Evolutionary conservation across 2,797 vertebrate species (phyloP).

Genomic region (Crenichthys baileyi): DNA sequence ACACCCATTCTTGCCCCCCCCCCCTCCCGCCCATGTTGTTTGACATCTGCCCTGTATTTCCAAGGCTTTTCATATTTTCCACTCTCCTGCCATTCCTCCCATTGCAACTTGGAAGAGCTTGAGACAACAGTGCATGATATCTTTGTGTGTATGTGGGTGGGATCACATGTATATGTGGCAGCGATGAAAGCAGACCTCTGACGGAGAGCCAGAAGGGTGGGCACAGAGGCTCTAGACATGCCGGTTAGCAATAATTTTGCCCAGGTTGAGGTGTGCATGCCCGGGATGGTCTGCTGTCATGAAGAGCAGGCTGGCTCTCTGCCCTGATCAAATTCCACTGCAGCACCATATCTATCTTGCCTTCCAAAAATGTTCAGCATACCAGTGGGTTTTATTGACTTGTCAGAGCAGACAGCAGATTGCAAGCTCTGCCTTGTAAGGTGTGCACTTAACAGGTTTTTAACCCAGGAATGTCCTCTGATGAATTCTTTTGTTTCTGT

Average conservation of each 20-base stretch:
- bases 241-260: constrained; percentile 71
- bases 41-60: constrained; percentile 73
- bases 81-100: constrained; percentile 57
- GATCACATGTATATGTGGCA: constrained; percentile 59
- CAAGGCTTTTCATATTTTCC: constrained; percentile 72
- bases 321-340: constrained; percentile 81
- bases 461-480: constrained; percentile 54
- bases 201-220: constrained; percentile 47
- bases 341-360: constrained; percentile 76
- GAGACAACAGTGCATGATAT: constrained; percentile 27
- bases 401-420: constrained; percentile 81
- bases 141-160: constrained; percentile 31
- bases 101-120: constrained; percentile 37
- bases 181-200: constrained; percentile 54
- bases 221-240: constrained; percentile 38
- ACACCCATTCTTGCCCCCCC: constrained; percentile 9
- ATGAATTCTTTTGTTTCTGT: constrained; percentile 38
- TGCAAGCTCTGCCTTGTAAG: constrained; percentile 83
- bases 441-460: constrained; percentile 64
- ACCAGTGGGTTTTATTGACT: constrained; percentile 85
- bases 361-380: constrained; percentile 84
- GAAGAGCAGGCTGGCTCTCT: constrained; percentile 73
- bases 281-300: constrained; percentile 65
- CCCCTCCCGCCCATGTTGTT: constrained; percentile 50
- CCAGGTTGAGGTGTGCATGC: constrained; percentile 65